Evolutionary conservation across 2,888 invertebrate species (phyloP), one percentile per base, ranked within the genome.

Genomic region (Hecatera dysodea): DNA sequence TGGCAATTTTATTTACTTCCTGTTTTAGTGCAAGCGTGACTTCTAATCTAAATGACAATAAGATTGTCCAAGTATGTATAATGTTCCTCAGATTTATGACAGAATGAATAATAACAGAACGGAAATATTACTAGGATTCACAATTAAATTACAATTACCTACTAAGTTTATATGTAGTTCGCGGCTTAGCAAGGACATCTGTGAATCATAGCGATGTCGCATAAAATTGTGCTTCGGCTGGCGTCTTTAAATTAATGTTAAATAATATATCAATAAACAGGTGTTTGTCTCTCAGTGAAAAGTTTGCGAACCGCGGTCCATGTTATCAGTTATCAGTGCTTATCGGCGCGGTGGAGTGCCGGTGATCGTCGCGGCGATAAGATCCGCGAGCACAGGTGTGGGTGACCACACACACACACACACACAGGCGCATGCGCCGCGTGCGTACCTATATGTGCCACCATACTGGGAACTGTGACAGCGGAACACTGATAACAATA

Each of bases 301-400:
- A 87, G 85, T 90, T 93, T 93, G 90, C 82, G 89, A 87, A 61
- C 61, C 91, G 27, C 63, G 57, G 86, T 60, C 63, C 44, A 6
- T 52, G 80, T 88, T 91, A 91, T 92, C 92, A 81, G 72, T 81
- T 82, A 82, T 85, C 85, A 82, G 84, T 70, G 65, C 56, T 78
- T 80, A 84, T 85, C 85, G 44, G 67, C 59, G 74, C 65, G 60
- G 69, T 27, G 67, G 73, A 76, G 71, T 60, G 75, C 57, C 62
- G 57, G 64, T 70, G 86, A 85, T 86, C 66, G 75, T 39, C 60
- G 72, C 75, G 73, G 50, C 63, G 87, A 90, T 89, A 87, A 89
- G 76, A 82, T 84, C 75, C 70, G 29, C 62, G 11, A 56, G n/a
- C 62, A 24, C 46, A 57, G 17, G 64, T 61, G 66, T 29, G 39